A percentile compares a stretch with the other conserved stretches of the same genome.
Evolutionary conservation across 37 sponge, comb jelly and placozoan species (phyloP).

Genomic region (Halisarca cf. caerulea): DNA sequence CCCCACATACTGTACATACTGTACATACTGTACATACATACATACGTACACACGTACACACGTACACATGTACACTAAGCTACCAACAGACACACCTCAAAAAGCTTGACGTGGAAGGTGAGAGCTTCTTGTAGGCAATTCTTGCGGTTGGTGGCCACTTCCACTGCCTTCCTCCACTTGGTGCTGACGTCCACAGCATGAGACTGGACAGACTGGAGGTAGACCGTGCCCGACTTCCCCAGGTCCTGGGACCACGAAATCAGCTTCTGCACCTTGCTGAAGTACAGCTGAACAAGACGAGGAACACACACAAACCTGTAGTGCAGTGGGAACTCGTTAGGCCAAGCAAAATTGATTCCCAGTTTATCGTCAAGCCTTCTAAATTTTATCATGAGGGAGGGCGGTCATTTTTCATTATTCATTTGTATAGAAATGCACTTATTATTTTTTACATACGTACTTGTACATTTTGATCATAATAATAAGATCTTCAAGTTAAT

Average conservation of each 20-base stretch:
- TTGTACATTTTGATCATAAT: too few relatives aligned
- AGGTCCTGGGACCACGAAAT: slow-evolving; percentile 14
- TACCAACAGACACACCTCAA: not conserved
- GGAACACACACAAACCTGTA: too few relatives aligned
- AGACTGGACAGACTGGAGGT: not conserved
- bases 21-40: too few relatives aligned
- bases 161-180: slow-evolving; percentile 27
- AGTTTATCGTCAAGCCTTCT: too few relatives aligned
- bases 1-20: too few relatives aligned
- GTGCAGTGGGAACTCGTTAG: too few relatives aligned
- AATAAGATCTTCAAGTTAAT: too few relatives aligned
- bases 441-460: not conserved
- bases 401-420: too few relatives aligned
- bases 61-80: not conserved
- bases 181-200: slow-evolving; percentile 6
- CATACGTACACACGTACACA: not conserved
- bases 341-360: too few relatives aligned
- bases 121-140: not conserved
- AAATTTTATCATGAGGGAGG: too few relatives aligned
- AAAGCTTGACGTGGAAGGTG: slow-evolving; percentile 13
- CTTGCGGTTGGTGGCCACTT: slow-evolving; percentile 29
- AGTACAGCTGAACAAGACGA: slow-evolving; percentile 19
- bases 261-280: slow-evolving; percentile 15
- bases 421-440: too few relatives aligned
- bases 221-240: not conserved